Conservation (phyloP, 2,797 vertebrate genomes). For the Coregonus sp. region DNA sequence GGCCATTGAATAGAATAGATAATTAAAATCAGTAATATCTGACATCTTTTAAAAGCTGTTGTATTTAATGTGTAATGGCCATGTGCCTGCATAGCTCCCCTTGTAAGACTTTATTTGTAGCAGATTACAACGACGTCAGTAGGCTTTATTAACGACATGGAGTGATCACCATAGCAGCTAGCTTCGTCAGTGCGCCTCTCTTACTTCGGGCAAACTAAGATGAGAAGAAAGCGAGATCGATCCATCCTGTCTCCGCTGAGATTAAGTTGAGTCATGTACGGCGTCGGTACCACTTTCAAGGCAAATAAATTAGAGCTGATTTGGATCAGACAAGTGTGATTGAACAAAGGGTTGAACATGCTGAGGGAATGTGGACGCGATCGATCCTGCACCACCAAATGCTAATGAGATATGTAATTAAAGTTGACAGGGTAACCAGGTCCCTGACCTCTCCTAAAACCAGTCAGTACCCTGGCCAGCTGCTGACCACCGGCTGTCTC, state of each 20-base stretch:
- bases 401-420: constrained; percentile 65
- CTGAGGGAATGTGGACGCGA: constrained; percentile 38
- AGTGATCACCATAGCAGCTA: constrained; percentile 17
- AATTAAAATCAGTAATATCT: neutral
- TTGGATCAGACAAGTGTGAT: constrained; percentile 61
- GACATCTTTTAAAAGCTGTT: neutral
- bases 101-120: constrained; percentile 11
- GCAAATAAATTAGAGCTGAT: constrained; percentile 71
- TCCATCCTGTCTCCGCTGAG: constrained; percentile 50
- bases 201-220: constrained; percentile 17
- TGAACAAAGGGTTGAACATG: constrained; percentile 62
- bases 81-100: neutral
- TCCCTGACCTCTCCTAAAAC: neutral
- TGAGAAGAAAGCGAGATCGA: constrained; percentile 45
- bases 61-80: neutral
- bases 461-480: too few species aligned
- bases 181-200: constrained; percentile 19
- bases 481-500: neutral
- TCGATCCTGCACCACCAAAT: constrained; percentile 57
- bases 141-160: constrained; percentile 13
- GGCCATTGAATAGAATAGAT: neutral
- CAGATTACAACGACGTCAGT: constrained; percentile 13
- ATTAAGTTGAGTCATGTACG: constrained; percentile 55
- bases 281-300: constrained; percentile 58
- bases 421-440: constrained; percentile 41